A percentile compares a stretch with the other conserved stretches of the same genome.
Evolutionary conservation across 2,888 invertebrate genomes (phyloP).

Genomic region (Argyra leucocephala): DNA sequence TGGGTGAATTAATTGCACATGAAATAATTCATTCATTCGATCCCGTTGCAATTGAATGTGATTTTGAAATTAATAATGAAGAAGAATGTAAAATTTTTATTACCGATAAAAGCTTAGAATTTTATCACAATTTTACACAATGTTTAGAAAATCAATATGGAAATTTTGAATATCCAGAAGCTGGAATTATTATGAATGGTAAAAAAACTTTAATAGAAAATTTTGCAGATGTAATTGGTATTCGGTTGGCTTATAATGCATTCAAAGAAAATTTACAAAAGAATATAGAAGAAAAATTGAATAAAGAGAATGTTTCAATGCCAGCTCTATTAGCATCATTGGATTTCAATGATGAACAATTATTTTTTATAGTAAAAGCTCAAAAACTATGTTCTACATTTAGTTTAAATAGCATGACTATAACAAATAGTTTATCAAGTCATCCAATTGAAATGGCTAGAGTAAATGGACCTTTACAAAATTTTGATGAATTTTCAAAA

Average conservation of each 20-base stretch:
- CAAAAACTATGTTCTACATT: not conserved
- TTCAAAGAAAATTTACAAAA: not conserved
- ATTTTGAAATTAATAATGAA: not conserved
- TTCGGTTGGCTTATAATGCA: not conserved
- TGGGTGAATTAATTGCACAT: not conserved
- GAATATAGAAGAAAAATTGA: not conserved
- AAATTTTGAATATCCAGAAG: not conserved
- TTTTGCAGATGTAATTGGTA: not conserved
- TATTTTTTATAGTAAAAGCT: not conserved
- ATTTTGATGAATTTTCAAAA: conserved; percentile 15
- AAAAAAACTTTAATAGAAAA: not conserved
- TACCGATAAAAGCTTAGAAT: not conserved
- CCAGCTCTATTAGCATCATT: not conserved
- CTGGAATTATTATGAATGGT: not conserved
- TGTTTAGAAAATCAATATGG: not conserved
- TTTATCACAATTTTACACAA: not conserved
- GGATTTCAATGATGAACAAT: not conserved
- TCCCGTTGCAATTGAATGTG: not conserved
- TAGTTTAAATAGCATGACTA: not conserved
- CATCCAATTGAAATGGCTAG: conserved; percentile 12
- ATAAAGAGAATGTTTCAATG: not conserved
- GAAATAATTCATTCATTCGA: not conserved
- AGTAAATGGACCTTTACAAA: conserved; percentile 14
- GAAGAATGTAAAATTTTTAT: not conserved
- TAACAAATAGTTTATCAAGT: not conserved